Conservation (phyloP, 1,140 invertebrate species). For the Drosophila saltans region DNA sequence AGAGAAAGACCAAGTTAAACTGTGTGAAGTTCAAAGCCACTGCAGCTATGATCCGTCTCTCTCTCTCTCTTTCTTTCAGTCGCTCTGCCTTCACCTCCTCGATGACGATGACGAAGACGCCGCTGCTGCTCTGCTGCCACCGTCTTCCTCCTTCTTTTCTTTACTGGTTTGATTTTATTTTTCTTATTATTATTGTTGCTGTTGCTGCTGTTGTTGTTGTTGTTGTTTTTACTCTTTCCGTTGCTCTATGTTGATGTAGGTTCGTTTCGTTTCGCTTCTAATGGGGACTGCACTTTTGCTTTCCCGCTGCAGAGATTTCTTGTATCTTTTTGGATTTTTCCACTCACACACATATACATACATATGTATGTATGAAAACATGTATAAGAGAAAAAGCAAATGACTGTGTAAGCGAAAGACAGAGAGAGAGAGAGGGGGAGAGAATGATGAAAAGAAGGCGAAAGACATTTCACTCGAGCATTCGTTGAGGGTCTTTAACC, state of each 20-base stretch:
- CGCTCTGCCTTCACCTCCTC: constrained; percentile 1
- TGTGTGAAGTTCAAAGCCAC: constrained; percentile 80
- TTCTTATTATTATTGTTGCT: not conserved
- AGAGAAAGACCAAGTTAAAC: constrained; percentile 40
- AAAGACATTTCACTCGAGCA: constrained; percentile 28
- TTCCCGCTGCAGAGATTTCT: constrained; percentile 71
- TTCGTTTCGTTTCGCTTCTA: constrained; percentile 61
- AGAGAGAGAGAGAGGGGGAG: not conserved
- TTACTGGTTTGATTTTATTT: not conserved
- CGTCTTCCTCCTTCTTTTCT: not conserved
- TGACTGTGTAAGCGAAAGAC: not conserved
- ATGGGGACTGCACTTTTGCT: constrained; percentile 73
- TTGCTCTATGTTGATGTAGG: constrained; percentile 67
- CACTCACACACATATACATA: constrained; percentile 48
- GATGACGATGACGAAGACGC: not conserved
- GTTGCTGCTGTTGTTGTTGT: constrained; percentile 11
- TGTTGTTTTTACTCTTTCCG: constrained; percentile 1
- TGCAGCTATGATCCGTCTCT: constrained; percentile 53
- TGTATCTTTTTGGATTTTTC: constrained; percentile 72
- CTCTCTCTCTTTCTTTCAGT: constrained; percentile 10
- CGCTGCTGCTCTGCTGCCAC: not conserved
- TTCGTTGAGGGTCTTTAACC: constrained; percentile 79
- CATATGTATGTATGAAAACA: not conserved
- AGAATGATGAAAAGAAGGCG: constrained; percentile 7
- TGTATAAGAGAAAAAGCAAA: not conserved